A percentile compares a stretch with the other conserved stretches of the same genome.
These are phyloP conservation scores for Neoarius graeffei DNA, from an alignment of 2,113 vertebrate species.

Conservation along the genomic window DNA sequence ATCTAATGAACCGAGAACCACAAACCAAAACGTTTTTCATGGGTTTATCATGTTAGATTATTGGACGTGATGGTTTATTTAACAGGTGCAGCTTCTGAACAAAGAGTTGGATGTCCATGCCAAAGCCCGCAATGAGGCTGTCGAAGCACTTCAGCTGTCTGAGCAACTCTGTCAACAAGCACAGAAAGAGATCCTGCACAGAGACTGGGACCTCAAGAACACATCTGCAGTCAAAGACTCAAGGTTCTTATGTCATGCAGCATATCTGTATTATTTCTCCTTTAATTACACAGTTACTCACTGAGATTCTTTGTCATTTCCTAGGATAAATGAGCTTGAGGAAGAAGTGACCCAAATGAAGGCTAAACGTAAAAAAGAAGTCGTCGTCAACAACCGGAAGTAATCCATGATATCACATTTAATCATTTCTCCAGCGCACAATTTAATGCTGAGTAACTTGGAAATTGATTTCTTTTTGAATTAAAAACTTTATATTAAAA, in stretches of 20 bases:
- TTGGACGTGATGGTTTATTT: background rate
- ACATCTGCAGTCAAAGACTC: slow-evolving; percentile 68
- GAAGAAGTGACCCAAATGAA: slow-evolving; percentile 59
- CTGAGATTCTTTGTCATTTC: slow-evolving; percentile 22
- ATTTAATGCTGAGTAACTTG: background rate
- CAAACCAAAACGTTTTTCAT: background rate
- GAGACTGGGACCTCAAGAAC: slow-evolving; percentile 65
- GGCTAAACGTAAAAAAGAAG: slow-evolving; percentile 61
- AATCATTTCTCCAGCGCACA: background rate
- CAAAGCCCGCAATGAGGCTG: slow-evolving; percentile 59
- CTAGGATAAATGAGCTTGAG: slow-evolving; percentile 77
- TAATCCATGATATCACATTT: slow-evolving; percentile 51
- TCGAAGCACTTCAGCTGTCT: slow-evolving; percentile 62
- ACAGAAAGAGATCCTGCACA: slow-evolving; percentile 62
- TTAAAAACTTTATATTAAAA: background rate
- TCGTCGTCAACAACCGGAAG: slow-evolving; percentile 69
- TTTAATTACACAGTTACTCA: background rate
- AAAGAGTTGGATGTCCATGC: slow-evolving; percentile 67
- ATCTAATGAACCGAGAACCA: background rate
- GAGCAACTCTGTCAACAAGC: slow-evolving; percentile 61
- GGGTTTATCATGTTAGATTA: background rate
- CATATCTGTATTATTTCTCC: background rate
- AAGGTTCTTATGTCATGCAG: slow-evolving; percentile 58
- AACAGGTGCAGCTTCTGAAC: slow-evolving; percentile 73
- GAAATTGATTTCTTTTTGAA: background rate